A percentile compares a stretch with the other conserved stretches of the same genome.
Evolutionary conservation across 2,888 invertebrate species (phyloP).

Genomic region (Drosophila mayaguana): DNA sequence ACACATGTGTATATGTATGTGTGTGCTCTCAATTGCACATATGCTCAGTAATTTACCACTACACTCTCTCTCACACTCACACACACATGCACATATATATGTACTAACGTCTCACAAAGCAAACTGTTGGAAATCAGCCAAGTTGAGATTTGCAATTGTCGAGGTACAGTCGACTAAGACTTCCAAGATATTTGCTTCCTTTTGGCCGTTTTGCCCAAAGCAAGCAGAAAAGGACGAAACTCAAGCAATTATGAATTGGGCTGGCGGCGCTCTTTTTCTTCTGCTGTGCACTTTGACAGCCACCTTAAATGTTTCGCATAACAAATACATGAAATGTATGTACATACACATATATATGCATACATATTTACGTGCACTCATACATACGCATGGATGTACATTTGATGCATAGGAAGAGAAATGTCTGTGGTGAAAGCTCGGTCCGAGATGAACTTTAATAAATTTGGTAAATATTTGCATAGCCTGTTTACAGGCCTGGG

Average conservation of each 20-base stretch:
- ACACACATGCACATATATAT: neutral
- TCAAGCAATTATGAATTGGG: slow-evolving; percentile 56
- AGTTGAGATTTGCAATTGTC: slow-evolving; percentile 46
- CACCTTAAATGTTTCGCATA: slow-evolving; percentile 40
- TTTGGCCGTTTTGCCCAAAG: slow-evolving; percentile 19
- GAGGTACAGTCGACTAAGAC: slow-evolving; percentile 35
- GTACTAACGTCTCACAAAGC: slow-evolving; percentile 31
- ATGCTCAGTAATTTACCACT: slow-evolving; percentile 27
- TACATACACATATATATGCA: slow-evolving; percentile 2
- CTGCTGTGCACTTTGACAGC: slow-evolving; percentile 40
- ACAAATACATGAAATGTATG: slow-evolving; percentile 9
- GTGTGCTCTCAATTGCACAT: slow-evolving; percentile 15
- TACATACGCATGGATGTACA: slow-evolving; percentile 17
- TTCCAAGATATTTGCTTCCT: slow-evolving; percentile 21
- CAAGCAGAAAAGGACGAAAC: slow-evolving; percentile 28
- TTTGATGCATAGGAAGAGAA: slow-evolving; percentile 43
- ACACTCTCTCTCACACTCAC: too few species aligned
- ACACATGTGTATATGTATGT: neutral
- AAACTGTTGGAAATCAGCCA: slow-evolving; percentile 52
- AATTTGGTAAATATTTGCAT: slow-evolving; percentile 72
- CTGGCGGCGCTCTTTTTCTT: slow-evolving; percentile 33
- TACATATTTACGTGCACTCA: neutral
- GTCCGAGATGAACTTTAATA: slow-evolving; percentile 67
- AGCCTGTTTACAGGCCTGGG: slow-evolving; percentile 63
- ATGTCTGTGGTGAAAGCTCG: slow-evolving; percentile 25